Evolutionary conservation across 2,888 invertebrate species (phyloP).

Genomic region (Acrobasis consociella): DNA sequence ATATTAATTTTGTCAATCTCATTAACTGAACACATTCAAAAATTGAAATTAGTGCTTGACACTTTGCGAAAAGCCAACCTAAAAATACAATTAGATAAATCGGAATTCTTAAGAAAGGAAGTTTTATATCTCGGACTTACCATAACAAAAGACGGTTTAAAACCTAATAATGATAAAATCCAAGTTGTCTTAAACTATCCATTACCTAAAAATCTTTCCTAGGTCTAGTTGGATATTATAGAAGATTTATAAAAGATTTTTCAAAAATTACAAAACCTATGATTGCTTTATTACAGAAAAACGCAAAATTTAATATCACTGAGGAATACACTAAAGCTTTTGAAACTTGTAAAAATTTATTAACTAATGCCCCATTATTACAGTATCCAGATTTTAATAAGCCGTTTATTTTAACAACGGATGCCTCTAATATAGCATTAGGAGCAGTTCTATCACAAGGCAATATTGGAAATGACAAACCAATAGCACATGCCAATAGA

Average conservation of each 20-base stretch:
- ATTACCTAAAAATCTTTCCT: slow-evolving; percentile 44
- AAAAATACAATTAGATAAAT: neutral
- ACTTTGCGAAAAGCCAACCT: neutral
- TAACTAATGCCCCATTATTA: slow-evolving; percentile 41
- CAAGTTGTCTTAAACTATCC: slow-evolving; percentile 37
- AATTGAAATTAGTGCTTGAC: neutral
- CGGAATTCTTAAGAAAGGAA: too few relatives aligned
- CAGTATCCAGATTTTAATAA: too few relatives aligned
- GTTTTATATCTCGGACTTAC: slow-evolving; percentile 44
- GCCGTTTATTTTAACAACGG: too few relatives aligned
- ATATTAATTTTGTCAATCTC: neutral
- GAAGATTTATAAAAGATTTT: slow-evolving; percentile 48
- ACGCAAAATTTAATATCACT: slow-evolving; percentile 20
- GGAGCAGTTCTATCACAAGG: too few relatives aligned
- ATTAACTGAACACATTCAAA: neutral
- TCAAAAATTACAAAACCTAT: slow-evolving; percentile 37
- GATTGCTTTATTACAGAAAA: too few relatives aligned
- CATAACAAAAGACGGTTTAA: slow-evolving; percentile 37
- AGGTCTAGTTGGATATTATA: slow-evolving; percentile 49
- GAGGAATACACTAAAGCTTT: slow-evolving; percentile 35
- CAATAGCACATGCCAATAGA: slow-evolving; percentile 21
- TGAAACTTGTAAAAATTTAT: slow-evolving; percentile 37
- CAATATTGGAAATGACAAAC: slow-evolving; percentile 39
- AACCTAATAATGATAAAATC: slow-evolving; percentile 42
- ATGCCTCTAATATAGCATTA: too few relatives aligned